phyloP scores from a whole-genome alignment of 2,113 vertebrate species.

The Clinocottus analis region DNA sequence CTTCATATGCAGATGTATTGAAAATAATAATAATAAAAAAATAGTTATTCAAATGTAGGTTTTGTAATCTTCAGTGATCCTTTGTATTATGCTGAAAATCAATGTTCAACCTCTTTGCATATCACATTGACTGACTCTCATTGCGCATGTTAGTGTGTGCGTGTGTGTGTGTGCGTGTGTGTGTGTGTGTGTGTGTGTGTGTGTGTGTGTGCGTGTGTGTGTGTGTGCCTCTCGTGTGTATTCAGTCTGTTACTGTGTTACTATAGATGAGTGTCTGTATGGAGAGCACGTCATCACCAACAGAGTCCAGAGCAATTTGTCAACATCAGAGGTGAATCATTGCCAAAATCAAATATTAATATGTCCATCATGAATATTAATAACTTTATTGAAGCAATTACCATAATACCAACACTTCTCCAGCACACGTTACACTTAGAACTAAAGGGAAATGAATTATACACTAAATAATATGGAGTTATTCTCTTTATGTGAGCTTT shows the following conservation, averaged over 20 bases:
- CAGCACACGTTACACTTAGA: conserved; percentile 8
- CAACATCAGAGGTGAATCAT: conserved; percentile 60
- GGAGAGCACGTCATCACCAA: conserved; percentile 11
- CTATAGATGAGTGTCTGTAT: background rate
- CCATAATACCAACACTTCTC: conserved; percentile 45
- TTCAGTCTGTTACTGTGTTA: background rate
- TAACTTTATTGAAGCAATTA: conserved; percentile 50
- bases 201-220: background rate
- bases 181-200: background rate
- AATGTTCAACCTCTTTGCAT: background rate
- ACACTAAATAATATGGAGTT: conserved; percentile 44
- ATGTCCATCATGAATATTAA: conserved; percentile 57
- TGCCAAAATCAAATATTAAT: conserved; percentile 53
- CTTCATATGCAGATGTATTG: background rate
- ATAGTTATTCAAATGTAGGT: background rate
- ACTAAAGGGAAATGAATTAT: conserved; percentile 41
- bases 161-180: background rate
- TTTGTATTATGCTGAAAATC: background rate
- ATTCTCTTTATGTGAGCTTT: conserved; percentile 44
- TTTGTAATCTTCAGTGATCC: background rate
- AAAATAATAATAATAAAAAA: background rate
- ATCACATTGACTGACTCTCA: background rate
- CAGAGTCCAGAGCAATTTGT: conserved; percentile 51
- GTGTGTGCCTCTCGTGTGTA: background rate
- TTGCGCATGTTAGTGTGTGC: background rate